phyloP scores from a whole-genome alignment of 92 coral and sea anemone genomes.

The Umimayanthus kanabou region DNA sequence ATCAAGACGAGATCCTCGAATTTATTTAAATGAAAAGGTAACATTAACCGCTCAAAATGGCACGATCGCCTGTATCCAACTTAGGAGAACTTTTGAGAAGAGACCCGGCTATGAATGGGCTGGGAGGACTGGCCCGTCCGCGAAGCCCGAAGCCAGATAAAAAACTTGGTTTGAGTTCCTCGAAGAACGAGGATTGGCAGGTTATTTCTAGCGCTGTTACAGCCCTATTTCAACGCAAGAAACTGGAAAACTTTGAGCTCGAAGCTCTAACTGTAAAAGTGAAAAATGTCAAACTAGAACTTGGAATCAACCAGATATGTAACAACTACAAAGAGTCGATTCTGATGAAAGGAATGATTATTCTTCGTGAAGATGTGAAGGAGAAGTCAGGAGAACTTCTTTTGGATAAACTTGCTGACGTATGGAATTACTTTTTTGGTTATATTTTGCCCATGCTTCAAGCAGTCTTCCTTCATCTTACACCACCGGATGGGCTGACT shows the following conservation, averaged over 20 bases:
- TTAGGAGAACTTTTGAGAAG: conserved; percentile 83
- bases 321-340: conserved; percentile 81
- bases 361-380: conserved; percentile 91
- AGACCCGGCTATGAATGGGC: conserved; percentile 58
- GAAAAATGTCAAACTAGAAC: conserved; percentile 81
- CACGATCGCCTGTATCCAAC: conserved; percentile 87
- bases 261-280: conserved; percentile 84
- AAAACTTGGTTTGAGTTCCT: conserved; percentile 53
- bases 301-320: conserved; percentile 71
- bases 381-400: conserved; percentile 90
- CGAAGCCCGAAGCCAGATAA: conserved; percentile 72
- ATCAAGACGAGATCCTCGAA: not conserved
- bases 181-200: conserved; percentile 85
- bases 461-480: conserved; percentile 87
- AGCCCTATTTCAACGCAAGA: conserved; percentile 90
- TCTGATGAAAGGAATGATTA: conserved; percentile 95
- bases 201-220: conserved; percentile 82
- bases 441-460: conserved; percentile 88
- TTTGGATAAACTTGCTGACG: conserved; percentile 78
- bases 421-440: conserved; percentile 87
- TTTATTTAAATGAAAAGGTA: not conserved
- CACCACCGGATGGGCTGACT: conserved; percentile 86
- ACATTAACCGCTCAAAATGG: conserved; percentile 41
- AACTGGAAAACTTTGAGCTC: conserved; percentile 75
- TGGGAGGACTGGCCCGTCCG: conserved; percentile 71